Evolutionary conservation across 2,113 vertebrate species (phyloP).

Genomic region (Salvelinus fontinalis): DNA sequence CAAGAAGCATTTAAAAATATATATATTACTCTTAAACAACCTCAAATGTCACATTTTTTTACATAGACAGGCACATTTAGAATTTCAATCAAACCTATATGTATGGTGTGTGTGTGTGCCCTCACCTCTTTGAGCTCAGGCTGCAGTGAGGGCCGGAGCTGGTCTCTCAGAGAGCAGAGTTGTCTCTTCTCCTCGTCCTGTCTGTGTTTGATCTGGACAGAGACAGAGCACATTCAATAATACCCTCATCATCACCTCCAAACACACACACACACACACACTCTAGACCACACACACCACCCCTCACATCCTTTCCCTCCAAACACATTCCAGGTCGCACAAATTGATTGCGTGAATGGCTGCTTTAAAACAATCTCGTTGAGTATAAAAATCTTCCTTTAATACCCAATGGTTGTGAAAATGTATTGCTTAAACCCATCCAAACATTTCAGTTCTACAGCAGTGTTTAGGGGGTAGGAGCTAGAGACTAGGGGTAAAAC

Average conservation of each 20-base stretch:
- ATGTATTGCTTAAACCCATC: too few species aligned
- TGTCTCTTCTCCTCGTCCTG: slow-evolving; percentile 73
- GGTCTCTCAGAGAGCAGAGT: slow-evolving; percentile 65
- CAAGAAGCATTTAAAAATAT: neutral
- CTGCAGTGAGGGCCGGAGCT: slow-evolving; percentile 58
- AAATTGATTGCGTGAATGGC: neutral
- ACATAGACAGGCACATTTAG: too few species aligned
- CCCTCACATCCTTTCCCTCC: neutral
- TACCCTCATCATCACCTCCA: neutral
- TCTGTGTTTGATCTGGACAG: slow-evolving; percentile 64
- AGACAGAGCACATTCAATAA: neutral
- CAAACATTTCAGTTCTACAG: too few species aligned
- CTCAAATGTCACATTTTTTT: neutral
- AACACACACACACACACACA: neutral
- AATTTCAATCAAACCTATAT: neutral
- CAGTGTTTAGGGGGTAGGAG: too few species aligned
- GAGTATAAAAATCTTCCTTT: too few species aligned
- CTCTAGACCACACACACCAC: neutral
- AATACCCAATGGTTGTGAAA: too few species aligned
- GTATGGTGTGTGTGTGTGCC: neutral
- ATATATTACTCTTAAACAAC: neutral
- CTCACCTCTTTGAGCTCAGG: slow-evolving; percentile 74
- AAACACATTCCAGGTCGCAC: neutral
- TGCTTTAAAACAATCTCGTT: too few species aligned
- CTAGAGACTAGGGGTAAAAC: too few species aligned